Evolutionary conservation across 37 sponge, comb jelly and placozoan species (phyloP).

Genomic region (Cliona cf. orientalis): DNA sequence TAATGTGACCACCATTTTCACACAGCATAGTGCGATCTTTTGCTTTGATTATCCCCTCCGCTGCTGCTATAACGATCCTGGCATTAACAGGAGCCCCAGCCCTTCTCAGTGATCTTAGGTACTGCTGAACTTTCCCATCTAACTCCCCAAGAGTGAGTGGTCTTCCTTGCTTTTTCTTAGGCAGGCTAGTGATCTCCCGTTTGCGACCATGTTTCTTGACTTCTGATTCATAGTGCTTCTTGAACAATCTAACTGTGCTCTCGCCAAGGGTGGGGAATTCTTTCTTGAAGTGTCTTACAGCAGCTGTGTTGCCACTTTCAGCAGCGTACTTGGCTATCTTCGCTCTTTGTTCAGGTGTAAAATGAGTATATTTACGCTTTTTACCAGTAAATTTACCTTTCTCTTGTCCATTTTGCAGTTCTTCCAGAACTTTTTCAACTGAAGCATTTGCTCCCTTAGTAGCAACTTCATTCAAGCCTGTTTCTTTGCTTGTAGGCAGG

Average conservation of each 20-base stretch:
- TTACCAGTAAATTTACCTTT: too few species aligned
- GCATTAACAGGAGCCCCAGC: slow-evolving; percentile 34
- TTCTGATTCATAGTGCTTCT: not conserved
- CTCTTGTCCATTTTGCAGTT: too few species aligned
- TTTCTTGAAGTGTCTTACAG: not conserved
- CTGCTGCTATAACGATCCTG: slow-evolving; percentile 27
- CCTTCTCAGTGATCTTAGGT: slow-evolving; percentile 13
- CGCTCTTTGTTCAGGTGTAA: not conserved
- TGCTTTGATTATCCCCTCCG: slow-evolving; percentile 32
- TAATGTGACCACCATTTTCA: slow-evolving; percentile 37
- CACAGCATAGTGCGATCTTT: slow-evolving; percentile 34
- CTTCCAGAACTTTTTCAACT: too few species aligned
- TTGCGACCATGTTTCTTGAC: not conserved
- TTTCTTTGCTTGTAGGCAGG: too few species aligned
- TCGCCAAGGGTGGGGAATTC: not conserved
- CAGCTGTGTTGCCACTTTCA: not conserved
- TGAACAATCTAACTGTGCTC: not conserved
- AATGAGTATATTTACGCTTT: too few species aligned
- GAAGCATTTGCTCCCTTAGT: too few species aligned
- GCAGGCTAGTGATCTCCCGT: not conserved
- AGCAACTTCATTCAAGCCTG: too few species aligned
- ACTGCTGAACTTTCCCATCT: slow-evolving; percentile 12
- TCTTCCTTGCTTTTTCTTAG: not conserved
- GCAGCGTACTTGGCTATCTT: slow-evolving; percentile 7
- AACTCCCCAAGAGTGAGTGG: not conserved